phyloP scores from a whole-genome alignment of 2,888 invertebrate species.

The Pterobdella sp. region DNA sequence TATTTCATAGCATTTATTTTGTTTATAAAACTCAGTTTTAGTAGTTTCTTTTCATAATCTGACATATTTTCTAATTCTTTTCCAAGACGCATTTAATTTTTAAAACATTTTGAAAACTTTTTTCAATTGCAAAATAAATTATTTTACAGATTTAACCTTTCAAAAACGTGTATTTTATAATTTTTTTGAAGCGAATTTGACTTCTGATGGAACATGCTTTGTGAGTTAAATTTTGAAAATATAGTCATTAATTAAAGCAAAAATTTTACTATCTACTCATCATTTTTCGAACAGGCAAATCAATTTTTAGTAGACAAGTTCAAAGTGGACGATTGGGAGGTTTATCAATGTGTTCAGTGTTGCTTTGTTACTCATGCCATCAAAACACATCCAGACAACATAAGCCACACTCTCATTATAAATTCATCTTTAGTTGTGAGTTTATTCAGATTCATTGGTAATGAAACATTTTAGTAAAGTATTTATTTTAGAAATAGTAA shows the following conservation, averaged over 20 bases:
- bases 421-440: neutral
- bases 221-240: neutral
- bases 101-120: neutral
- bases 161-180: neutral
- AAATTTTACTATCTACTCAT: neutral
- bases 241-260: neutral
- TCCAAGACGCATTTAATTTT: neutral
- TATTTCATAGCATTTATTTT: too few species aligned
- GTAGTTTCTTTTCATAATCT: too few species aligned
- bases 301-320: neutral
- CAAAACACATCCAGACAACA: neutral
- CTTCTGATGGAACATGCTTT: neutral
- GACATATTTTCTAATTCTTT: neutral
- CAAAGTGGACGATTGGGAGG: neutral
- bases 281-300: neutral
- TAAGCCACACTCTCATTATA: neutral
- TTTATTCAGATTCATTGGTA: neutral
- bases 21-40: too few species aligned
- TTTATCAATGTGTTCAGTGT: neutral
- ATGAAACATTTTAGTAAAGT: too few species aligned
- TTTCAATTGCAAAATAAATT: neutral
- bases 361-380: neutral
- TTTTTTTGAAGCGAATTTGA: neutral
- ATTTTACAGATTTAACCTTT: neutral
- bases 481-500: too few species aligned